Evolutionary conservation across 2,888 invertebrate genomes (phyloP).

Genomic region (Xestia ashworthii): DNA sequence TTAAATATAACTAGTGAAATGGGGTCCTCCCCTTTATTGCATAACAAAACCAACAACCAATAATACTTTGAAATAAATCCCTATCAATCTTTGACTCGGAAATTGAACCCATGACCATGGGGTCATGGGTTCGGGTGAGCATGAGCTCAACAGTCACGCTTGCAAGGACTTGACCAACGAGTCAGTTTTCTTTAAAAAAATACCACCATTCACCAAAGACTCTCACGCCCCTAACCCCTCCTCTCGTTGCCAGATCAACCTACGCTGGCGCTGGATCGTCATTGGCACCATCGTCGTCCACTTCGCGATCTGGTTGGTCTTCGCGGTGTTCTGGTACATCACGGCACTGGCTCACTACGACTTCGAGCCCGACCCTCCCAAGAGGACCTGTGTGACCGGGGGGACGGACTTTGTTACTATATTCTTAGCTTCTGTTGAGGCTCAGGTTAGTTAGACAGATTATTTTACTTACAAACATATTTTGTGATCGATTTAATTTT

Average conservation of each 20-base stretch:
- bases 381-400: conserved; percentile 84
- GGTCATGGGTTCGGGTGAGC: too few relatives aligned
- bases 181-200: neutral
- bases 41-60: too few relatives aligned
- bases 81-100: too few relatives aligned
- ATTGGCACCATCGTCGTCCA: conserved; percentile 85
- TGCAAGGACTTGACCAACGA: too few relatives aligned
- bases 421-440: conserved; percentile 87
- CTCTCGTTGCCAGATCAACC: conserved; percentile 78
- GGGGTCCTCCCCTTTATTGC: too few relatives aligned
- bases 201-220: neutral
- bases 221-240: neutral
- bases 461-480: too few relatives aligned
- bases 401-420: conserved; percentile 87
- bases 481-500: too few relatives aligned
- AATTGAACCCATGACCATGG: too few relatives aligned
- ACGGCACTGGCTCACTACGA: conserved; percentile 87
- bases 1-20: too few relatives aligned
- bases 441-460: conserved; percentile 77
- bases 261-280: conserved; percentile 89
- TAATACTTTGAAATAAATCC: too few relatives aligned
- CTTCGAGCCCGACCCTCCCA: conserved; percentile 86
- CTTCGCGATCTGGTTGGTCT: conserved; percentile 87
- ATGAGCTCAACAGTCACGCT: too few relatives aligned
- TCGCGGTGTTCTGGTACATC: conserved; percentile 88